Evolutionary conservation across 1,140 invertebrate genomes (phyloP), one percentile per base, ranked within the genome.

Genomic region (Oreohelix idahoensis): DNA sequence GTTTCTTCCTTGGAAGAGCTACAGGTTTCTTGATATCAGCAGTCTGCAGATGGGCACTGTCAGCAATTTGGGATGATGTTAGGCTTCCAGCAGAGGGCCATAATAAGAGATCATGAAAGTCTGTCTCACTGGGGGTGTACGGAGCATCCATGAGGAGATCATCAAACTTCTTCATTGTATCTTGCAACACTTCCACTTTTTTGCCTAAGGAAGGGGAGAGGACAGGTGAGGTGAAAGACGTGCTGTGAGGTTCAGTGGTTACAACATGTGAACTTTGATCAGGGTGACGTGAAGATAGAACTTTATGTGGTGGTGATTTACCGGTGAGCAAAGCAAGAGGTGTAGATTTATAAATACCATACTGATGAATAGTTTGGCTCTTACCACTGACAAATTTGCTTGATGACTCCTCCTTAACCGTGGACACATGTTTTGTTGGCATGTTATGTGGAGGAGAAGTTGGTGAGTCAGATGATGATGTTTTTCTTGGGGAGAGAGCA

Each of bases 161-260:
- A 39, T 84, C 84, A 73, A 84, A 84, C 79, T 78, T 77, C 49
- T 78, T 84, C 74, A 84, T 78, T 0, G 84, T 73, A 53, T 75
- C 63, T 71, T 81, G 78, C 26, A 84, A 35, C 1, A 32, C 23
- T 8, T 80, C 79, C 4, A 73, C 53, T 13, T 45, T 79, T 1
- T 35, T 70, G 15, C 63, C 53, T 0, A 29, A 73, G 0, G 75
- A 83, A 32, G 58, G 10, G 1, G n/a, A 15, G 0, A n/a, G 66
- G 26, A 0, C 8, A 58, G 53, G 70, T 66, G 42, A 45, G 35
- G 53, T 39, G 71, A 74, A 70, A 26, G 13, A 13, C 35, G n/a
- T 80, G 83, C 15, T 84, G 79, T 32, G 66, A 58, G n/a, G 78
- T 66, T 45, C 51, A 70, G 11, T 51, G 63, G 38, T 38, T 75